Evolutionary conservation across 2,797 vertebrate genomes (phyloP).

Genomic region (Galago senegalensis): DNA sequence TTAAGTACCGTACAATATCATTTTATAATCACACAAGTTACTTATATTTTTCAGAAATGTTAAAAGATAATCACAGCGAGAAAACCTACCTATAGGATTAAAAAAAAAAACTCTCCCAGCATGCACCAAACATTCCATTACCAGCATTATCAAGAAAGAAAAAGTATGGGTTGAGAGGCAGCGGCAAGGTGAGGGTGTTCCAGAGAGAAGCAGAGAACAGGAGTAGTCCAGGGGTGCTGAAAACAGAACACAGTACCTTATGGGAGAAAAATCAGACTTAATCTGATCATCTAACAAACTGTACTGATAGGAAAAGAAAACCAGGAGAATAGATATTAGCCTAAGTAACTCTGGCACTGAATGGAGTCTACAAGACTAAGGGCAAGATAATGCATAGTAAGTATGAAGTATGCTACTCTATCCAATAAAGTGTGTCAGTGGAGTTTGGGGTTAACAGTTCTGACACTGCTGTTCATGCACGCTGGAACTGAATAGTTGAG

Average conservation of each 20-base stretch:
- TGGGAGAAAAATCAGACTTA: slow-evolving; percentile 41
- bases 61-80: slow-evolving; percentile 53
- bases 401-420: neutral
- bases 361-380: neutral
- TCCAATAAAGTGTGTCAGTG: neutral
- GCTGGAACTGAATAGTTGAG: neutral
- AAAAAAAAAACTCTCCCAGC: slow-evolving; percentile 53
- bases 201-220: neutral
- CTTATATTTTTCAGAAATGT: slow-evolving; percentile 22
- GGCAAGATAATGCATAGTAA: neutral
- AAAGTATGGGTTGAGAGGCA: neutral
- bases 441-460: slow-evolving; percentile 2
- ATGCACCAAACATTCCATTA: slow-evolving; percentile 45
- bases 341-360: slow-evolving; percentile 26
- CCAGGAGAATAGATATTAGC: neutral
- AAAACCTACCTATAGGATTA: slow-evolving; percentile 2
- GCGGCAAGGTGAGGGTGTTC: neutral
- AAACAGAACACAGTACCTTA: neutral
- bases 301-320: neutral
- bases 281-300: slow-evolving; percentile 14
- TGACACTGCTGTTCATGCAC: neutral
- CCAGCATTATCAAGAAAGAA: neutral
- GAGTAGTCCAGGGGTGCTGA: neutral
- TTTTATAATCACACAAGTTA: slow-evolving; percentile 11
- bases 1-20: neutral